Conservation (phyloP, 2,888 invertebrate genomes). For the Schizaphis graminum region DNA sequence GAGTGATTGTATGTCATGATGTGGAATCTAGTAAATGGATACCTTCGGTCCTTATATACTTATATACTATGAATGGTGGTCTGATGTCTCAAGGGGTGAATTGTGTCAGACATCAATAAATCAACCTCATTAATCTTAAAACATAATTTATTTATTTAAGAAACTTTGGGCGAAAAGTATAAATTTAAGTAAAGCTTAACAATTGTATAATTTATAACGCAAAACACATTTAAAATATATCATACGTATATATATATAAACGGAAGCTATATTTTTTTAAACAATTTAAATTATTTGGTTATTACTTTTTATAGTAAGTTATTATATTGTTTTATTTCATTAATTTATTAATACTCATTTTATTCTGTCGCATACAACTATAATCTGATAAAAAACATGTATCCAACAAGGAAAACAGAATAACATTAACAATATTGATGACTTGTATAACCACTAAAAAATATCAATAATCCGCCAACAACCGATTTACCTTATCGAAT, state of each 20-base stretch:
- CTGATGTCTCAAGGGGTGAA: not conserved
- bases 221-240: not conserved
- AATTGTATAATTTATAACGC: not conserved
- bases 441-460: no score
- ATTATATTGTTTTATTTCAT: not conserved
- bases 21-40: constrained; percentile 27
- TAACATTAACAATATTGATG: no score
- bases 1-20: not conserved
- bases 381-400: no score
- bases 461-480: no score
- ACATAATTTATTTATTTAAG: constrained; percentile 24
- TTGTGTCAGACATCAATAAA: constrained; percentile 38
- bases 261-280: not conserved
- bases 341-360: no score
- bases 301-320: not conserved
- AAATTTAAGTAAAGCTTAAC: not conserved
- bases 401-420: no score
- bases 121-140: constrained; percentile 24
- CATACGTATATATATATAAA: not conserved
- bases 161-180: not conserved
- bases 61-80: not conserved
- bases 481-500: no score
- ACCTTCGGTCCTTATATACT: not conserved
- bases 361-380: no score
- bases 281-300: not conserved